Percentiles rank a stretch among this genome's conserved stretches.
Evolutionary conservation across 2,888 invertebrate genomes (phyloP).

Genomic region (Charanyca ferruginea): DNA sequence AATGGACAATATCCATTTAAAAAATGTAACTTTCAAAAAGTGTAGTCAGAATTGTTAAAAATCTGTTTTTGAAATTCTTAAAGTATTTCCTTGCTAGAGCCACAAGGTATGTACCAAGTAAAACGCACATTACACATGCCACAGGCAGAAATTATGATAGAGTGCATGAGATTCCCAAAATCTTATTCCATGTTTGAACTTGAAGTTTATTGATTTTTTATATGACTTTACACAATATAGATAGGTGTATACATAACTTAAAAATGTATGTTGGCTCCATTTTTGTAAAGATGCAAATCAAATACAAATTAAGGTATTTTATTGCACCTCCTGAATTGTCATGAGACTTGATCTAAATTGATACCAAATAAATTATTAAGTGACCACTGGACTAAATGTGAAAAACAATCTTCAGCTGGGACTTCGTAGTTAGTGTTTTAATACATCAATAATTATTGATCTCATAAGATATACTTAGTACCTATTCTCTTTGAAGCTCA

Average conservation of each 20-base stretch:
- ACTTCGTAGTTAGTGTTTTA: slow-evolving; percentile 39
- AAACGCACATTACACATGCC: slow-evolving; percentile 47
- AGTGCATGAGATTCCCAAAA: slow-evolving; percentile 24
- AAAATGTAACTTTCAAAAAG: slow-evolving; percentile 83
- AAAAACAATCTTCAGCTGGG: slow-evolving; percentile 38
- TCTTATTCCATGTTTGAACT: slow-evolving; percentile 13
- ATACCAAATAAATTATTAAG: slow-evolving; percentile 8
- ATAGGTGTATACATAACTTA: slow-evolving; percentile 31
- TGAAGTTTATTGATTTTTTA: slow-evolving; percentile 41
- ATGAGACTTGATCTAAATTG: slow-evolving; percentile 42
- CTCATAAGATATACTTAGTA: slow-evolving; percentile 46
- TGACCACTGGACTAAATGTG: slow-evolving; percentile 19
- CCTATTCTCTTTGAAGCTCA: slow-evolving; percentile 31
- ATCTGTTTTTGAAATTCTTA: slow-evolving; percentile 39
- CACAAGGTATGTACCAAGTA: slow-evolving; percentile 35
- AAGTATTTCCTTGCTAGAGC: slow-evolving; percentile 21
- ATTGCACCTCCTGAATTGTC: slow-evolving; percentile 33
- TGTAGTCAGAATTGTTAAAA: slow-evolving; percentile 69
- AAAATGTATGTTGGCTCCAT: slow-evolving; percentile 7
- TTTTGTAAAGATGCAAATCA: slow-evolving; percentile 13
- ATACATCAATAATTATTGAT: slow-evolving; percentile 39
- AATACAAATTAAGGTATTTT: slow-evolving; percentile 13
- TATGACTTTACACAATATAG: slow-evolving; percentile 45
- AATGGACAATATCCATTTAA: slow-evolving; percentile 78
- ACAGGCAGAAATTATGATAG: slow-evolving; percentile 36